Conservation (phyloP, 1,140 invertebrate species). For the Aporrectodea caliginosa region DNA sequence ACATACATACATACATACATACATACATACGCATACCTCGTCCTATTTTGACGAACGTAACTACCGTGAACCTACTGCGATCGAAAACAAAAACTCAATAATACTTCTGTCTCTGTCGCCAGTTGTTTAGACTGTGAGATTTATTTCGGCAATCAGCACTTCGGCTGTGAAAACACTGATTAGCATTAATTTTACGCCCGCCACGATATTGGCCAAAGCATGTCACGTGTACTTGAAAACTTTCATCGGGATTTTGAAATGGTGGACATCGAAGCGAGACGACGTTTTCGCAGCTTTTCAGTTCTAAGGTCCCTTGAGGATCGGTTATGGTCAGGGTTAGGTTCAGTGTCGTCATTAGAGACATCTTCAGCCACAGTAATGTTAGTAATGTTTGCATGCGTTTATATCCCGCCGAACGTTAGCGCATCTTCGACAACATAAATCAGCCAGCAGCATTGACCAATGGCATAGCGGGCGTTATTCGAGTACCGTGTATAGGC, state of each 20-base stretch:
- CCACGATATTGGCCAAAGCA: too few species aligned
- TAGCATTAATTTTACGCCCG: not conserved
- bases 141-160: not conserved
- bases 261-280: too few species aligned
- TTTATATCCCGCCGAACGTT: not conserved
- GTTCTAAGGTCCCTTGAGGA: too few species aligned
- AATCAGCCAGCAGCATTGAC: not conserved
- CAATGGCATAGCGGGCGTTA: too few species aligned
- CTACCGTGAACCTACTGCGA: not conserved
- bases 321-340: too few species aligned
- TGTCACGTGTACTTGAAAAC: too few species aligned
- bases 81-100: not conserved
- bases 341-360: too few species aligned
- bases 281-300: too few species aligned
- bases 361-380: too few species aligned
- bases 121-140: not conserved
- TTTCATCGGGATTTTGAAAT: too few species aligned
- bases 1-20: conserved; percentile 23
- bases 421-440: not conserved
- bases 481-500: too few species aligned
- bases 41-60: not conserved
- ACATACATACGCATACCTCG: conserved; percentile 28
- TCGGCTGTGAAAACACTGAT: not conserved
- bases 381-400: not conserved
- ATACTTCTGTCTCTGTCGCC: not conserved